phyloP scores from a whole-genome alignment of 30 jellyfish, hydroid and myxozoan species.

The Chironex yamaguchii region DNA sequence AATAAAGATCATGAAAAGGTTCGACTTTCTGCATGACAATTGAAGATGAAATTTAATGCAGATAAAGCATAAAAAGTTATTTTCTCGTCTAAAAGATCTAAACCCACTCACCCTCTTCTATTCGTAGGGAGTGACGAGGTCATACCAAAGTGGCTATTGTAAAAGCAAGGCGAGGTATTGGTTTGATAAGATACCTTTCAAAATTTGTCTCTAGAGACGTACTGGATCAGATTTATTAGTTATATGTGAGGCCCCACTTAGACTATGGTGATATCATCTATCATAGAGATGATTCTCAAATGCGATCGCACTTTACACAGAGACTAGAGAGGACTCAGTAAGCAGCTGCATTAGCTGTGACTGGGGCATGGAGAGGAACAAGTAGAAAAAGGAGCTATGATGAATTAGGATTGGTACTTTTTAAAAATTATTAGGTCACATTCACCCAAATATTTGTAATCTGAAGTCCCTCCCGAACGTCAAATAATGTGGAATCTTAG shows the following conservation, averaged over 20 bases:
- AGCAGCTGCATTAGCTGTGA: constrained; percentile 54
- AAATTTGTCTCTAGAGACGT: neutral
- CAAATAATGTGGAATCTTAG: constrained; percentile 42
- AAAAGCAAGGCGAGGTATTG: neutral
- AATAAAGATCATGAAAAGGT: no score
- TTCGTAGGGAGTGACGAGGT: no score
- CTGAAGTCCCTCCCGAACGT: constrained; percentile 37
- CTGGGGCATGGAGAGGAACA: constrained; percentile 58
- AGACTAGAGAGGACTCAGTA: no score
- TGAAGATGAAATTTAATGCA: no score
- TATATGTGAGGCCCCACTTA: neutral
- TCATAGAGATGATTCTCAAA: no score
- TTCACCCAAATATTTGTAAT: constrained; percentile 23
- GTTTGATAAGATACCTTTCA: neutral
- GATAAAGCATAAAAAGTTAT: no score
- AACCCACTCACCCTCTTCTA: no score
- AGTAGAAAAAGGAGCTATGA: constrained; percentile 51
- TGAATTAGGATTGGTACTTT: constrained; percentile 35
- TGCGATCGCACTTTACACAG: no score
- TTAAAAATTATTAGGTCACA: constrained; percentile 17
- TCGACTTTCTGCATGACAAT: no score
- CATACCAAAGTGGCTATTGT: neutral
- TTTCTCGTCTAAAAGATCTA: no score
- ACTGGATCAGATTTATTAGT: neutral
- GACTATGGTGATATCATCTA: neutral